Evolutionary conservation across 2,888 invertebrate genomes (phyloP).

Genomic region (Drosophila rellima): DNA sequence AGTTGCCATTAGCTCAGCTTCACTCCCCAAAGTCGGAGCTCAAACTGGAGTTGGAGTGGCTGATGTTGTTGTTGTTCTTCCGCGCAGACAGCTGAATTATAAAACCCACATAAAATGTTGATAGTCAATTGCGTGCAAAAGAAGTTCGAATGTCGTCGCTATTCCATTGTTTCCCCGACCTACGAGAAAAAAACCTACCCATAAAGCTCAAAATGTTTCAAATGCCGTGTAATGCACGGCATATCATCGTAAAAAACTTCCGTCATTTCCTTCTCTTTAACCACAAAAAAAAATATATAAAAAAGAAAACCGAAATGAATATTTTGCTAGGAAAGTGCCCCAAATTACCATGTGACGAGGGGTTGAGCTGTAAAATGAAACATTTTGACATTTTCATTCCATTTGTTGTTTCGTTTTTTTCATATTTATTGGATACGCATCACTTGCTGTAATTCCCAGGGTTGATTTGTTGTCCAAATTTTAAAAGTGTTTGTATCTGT

Average conservation of each 20-base stretch:
- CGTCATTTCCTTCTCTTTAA: slow-evolving; percentile 9
- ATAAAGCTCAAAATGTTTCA: slow-evolving; percentile 66
- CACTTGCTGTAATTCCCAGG: slow-evolving; percentile 58
- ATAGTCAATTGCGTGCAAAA: slow-evolving; percentile 74
- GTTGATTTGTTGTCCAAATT: slow-evolving; percentile 22
- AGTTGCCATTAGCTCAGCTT: slow-evolving; percentile 63
- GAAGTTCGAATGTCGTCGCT: slow-evolving; percentile 55
- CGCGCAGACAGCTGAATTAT: slow-evolving; percentile 34
- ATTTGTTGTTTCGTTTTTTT: slow-evolving; percentile 16
- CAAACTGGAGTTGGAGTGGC: not conserved
- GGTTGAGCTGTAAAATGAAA: slow-evolving; percentile 43
- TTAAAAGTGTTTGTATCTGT: slow-evolving; percentile 2
- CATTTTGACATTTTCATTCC: slow-evolving; percentile 49
- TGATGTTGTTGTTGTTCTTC: slow-evolving; percentile 3
- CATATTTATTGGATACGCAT: slow-evolving; percentile 57
- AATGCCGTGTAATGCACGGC: slow-evolving; percentile 69
- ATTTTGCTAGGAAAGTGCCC: slow-evolving; percentile 54
- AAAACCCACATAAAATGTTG: slow-evolving; percentile 65
- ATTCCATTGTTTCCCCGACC: slow-evolving; percentile 41
- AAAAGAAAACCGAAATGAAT: slow-evolving; percentile 60
- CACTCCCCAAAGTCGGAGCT: slow-evolving; percentile 1
- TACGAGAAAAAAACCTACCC: slow-evolving; percentile 40
- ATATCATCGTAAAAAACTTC: slow-evolving; percentile 65
- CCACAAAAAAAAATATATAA: slow-evolving; percentile 34
- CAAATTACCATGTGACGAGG: slow-evolving; percentile 58